Base-by-base conservation (phyloP, 1,140 invertebrate species). In the Lordiphosa clarofinis region DNA sequence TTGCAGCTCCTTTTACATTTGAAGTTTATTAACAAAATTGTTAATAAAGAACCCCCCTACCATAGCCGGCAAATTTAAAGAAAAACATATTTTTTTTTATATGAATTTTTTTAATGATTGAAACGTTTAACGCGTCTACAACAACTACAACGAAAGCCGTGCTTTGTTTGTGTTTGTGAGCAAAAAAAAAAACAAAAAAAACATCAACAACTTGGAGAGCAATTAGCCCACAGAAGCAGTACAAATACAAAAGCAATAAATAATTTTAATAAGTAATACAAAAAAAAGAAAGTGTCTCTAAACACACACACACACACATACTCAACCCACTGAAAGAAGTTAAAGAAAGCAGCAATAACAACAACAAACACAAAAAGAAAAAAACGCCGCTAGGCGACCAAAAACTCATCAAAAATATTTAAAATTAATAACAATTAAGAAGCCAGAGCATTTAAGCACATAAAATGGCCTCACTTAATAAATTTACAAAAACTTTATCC, bases 401-500 rank as follows among this genome's bases (percentile, higher is more conserved):
- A 46, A 46, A n/a, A n/a, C n/a, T n/a, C n/a, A n/a, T n/a, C n/a
- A n/a, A n/a, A 58, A 21, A 35, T 47, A 55, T 48, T 66, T 69
- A 69, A 55, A 69, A 48, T 61, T 55, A 69, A 71, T 56, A 58
- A 46, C 48, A 63, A 70, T 11, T 9, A n/a, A n/a, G n/a, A 24
- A 37, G 15, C 49, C 33, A 38, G 12, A 56, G 40, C 37, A 49
- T 56, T 12, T 1, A 73, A 66, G 21, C 64, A 59, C 37, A 57
- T 13, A 74, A 86, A 70, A 88, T 88, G 87, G 74, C 87, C 74
- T 58, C 76, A 67, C 65, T 87, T 50, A 88, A 88, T 47, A 88
- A 88, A 81, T 88, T 88, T 58, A 87, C 86, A 57, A 88, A 88
- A 88, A 87, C 69, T 48, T 64, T 88, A 55, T 88, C 87, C 58